Evolutionary conservation across 2,888 invertebrate genomes (phyloP), one percentile per base, ranked within the genome.

Genomic region (Hydroisotoma schaefferi): DNA sequence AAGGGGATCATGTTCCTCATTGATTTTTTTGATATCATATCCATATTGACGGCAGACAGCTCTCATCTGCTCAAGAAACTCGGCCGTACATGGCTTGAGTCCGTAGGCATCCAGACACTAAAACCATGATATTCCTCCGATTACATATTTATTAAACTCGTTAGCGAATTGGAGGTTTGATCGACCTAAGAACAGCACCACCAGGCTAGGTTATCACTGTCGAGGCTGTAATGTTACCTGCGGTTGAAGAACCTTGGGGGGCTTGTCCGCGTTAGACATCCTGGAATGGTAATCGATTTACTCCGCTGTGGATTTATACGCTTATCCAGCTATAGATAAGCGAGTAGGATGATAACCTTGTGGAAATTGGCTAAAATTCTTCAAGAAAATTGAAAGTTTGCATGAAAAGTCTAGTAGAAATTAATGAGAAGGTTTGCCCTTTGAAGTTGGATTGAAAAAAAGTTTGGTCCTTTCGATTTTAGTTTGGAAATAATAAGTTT

Each of bases 41-140:
- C 63, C 61, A 28, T 61, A 47, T 48, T 57, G 60, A 1, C 61
- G 44, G 15, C 60, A 53, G 22, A 70, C 60, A 37, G 52, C 47
- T 23, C 72, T 55, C 72, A 72, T 70, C 48, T 64, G 57, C 33
- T 68, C 69, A 57, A 72, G 54, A 46, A 65, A 72, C 55, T 72
- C 70, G 15, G 72, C 69, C 8, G 66, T 69, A 52, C 70, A 72
- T 47, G 70, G 72, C 38, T 67, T 69, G 55, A 72, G 61, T 12
- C 72, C 72, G 57, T 72, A 72, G 10, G 59, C 29, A 52, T 72
- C 72, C 65, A 69, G 38, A 54, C 72, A 70, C 69, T 70, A 25
- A n/a, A 51, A 56, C 25, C 20, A 20, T 37, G 18, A 46, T 25
- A 33, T 18, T 33, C 33, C 8, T 33, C 33, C n/a, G n/a, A n/a